Conservation (phyloP, 2,797 vertebrate species). For the Megalops cyprinoides region DNA sequence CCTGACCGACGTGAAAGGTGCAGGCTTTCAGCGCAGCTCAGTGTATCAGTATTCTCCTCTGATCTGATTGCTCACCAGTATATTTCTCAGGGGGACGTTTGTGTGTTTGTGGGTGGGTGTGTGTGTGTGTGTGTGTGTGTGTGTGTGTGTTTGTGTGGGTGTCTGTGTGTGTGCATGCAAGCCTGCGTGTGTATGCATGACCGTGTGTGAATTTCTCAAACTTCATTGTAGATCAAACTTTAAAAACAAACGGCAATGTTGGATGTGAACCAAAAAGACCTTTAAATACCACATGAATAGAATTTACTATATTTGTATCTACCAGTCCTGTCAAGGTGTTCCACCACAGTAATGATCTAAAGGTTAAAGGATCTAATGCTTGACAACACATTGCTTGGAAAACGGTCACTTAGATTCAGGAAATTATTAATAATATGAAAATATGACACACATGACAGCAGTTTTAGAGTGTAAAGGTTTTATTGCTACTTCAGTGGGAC, state of each 20-base stretch:
- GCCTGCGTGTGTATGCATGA: not conserved
- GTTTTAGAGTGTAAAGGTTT: too few relatives aligned
- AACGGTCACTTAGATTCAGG: not conserved
- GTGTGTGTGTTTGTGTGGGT: not conserved
- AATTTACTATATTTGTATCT: not conserved
- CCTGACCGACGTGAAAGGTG: not conserved
- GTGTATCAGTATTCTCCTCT: not conserved
- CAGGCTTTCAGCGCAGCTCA: not conserved
- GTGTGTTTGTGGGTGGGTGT: not conserved
- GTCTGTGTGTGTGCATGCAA: not conserved
- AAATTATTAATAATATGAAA: not conserved
- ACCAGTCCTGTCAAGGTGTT: too few relatives aligned
- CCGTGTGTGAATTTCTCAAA: not conserved
- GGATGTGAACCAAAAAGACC: not conserved
- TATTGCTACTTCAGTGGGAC: too few relatives aligned
- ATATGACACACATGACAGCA: too few relatives aligned
- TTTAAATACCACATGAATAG: not conserved
- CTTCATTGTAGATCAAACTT: not conserved
- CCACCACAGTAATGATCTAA: not conserved
- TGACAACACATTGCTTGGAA: too few relatives aligned
- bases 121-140: not conserved
- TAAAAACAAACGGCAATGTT: too few relatives aligned
- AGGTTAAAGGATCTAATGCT: not conserved
- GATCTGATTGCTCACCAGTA: not conserved
- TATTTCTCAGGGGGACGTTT: not conserved